These are phyloP conservation scores for Mesochorus sp. DNA, from an alignment of 2,888 invertebrate genomes.

Conservation along the genomic window DNA sequence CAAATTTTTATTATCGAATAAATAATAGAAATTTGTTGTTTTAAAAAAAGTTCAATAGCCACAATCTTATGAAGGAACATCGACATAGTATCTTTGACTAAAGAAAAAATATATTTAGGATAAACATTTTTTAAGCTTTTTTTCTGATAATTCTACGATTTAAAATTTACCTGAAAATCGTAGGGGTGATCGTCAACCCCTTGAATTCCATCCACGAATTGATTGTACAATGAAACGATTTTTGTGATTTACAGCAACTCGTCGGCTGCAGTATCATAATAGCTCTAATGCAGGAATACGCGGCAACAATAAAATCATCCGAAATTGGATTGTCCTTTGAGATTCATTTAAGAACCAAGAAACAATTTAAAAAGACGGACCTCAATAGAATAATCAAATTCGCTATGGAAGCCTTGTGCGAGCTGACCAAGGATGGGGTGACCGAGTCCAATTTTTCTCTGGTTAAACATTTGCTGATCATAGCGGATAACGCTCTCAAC, in stretches of 20 bases:
- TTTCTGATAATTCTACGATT: too few species aligned
- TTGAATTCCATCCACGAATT: too few species aligned
- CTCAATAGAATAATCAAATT: constrained; percentile 91
- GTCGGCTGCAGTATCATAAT: constrained; percentile 92
- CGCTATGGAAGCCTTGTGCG: constrained; percentile 85
- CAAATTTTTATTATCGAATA: too few species aligned
- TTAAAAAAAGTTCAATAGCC: too few species aligned
- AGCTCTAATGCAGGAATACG: constrained; percentile 94
- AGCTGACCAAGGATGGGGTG: constrained; percentile 84
- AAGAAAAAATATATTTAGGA: too few species aligned
- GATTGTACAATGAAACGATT: too few species aligned
- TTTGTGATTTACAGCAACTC: constrained; percentile 89
- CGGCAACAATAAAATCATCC: constrained; percentile 91
- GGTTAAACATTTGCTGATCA: constrained; percentile 88
- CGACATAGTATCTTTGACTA: too few species aligned
- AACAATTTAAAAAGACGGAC: constrained; percentile 91
- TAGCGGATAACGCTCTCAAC: constrained; percentile 90
- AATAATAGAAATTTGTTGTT: too few species aligned
- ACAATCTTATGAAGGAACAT: too few species aligned
- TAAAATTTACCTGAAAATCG: too few species aligned
- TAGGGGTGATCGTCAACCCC: too few species aligned
- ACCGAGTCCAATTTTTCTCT: constrained; percentile 84
- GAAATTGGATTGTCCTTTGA: constrained; percentile 95
- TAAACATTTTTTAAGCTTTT: too few species aligned
- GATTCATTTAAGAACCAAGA: constrained; percentile 92